Conservation (phyloP, 1,140 invertebrate genomes). For the Notospermus geniculatus region DNA sequence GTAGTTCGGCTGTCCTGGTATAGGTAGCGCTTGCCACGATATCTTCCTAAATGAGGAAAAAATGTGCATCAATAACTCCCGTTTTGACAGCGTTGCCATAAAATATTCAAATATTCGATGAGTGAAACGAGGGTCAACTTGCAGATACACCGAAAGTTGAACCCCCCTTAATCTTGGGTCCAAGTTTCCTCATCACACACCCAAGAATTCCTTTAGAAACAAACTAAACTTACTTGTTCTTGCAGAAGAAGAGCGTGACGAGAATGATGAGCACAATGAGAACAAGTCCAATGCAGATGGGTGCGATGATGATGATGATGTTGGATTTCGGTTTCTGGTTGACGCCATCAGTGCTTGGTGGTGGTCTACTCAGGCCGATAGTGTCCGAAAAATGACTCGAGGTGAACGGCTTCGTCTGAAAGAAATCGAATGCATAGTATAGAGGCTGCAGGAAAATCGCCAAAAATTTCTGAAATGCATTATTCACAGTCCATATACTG, state of each 20-base stretch:
- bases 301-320: conserved; percentile 43
- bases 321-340: background rate
- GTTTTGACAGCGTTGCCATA: background rate
- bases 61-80: background rate
- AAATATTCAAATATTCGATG: background rate
- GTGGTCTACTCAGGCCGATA: conserved; percentile 60
- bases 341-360: background rate
- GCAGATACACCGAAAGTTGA: too few relatives aligned
- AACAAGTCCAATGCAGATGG: conserved; percentile 52
- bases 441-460: too few relatives aligned
- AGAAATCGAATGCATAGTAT: conserved; percentile 9
- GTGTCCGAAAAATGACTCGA: conserved; percentile 91
- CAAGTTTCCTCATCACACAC: too few relatives aligned
- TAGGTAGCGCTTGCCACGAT: background rate
- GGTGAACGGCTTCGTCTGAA: conserved; percentile 76
- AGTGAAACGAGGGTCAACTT: too few relatives aligned
- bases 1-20: too few relatives aligned
- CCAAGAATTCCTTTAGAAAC: background rate
- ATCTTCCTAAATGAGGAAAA: background rate
- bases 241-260: conserved; percentile 51
- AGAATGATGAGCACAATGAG: conserved; percentile 57
- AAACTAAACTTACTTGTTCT: conserved; percentile 39
- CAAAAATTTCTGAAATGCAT: too few relatives aligned
- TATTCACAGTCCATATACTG: too few relatives aligned
- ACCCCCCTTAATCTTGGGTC: too few relatives aligned